Conservation (phyloP, 2,888 invertebrate genomes). For the Leucophora obtusa region DNA sequence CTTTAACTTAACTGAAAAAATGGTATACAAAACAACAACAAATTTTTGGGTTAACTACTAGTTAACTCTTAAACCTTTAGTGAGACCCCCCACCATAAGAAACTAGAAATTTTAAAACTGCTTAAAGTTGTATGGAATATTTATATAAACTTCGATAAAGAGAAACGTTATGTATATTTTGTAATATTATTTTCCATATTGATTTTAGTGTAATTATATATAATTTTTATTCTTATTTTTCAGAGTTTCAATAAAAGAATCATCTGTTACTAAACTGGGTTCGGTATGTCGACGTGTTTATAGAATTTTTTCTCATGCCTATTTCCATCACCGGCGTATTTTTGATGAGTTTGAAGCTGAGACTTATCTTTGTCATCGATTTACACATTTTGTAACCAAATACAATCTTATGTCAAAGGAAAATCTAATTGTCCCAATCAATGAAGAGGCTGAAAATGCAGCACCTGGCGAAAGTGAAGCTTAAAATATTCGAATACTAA, state of each 20-base stretch:
- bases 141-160: too few relatives aligned
- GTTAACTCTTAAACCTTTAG: too few relatives aligned
- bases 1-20: too few relatives aligned
- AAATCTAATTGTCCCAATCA: constrained; percentile 98
- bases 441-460: constrained; percentile 85
- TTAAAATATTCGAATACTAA: constrained; percentile 70
- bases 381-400: constrained; percentile 98
- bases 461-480: constrained; percentile 80
- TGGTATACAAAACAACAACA: too few relatives aligned
- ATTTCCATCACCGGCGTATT: constrained; percentile 97
- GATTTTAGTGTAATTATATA: too few relatives aligned
- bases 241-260: constrained; percentile 99
- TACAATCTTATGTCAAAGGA: constrained; percentile 99
- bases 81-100: too few relatives aligned
- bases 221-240: background rate
- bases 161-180: too few relatives aligned
- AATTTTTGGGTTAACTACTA: too few relatives aligned
- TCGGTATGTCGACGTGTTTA: constrained; percentile 99
- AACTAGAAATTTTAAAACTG: too few relatives aligned
- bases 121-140: too few relatives aligned
- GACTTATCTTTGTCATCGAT: constrained; percentile 95
- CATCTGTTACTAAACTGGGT: constrained; percentile 98
- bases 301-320: constrained; percentile 99
- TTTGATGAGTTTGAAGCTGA: constrained; percentile 99
- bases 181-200: too few relatives aligned